Evolutionary conservation across 1,140 invertebrate species (phyloP), one percentile per base, ranked within the genome.

Genomic region (Trichogramma pretiosum): DNA sequence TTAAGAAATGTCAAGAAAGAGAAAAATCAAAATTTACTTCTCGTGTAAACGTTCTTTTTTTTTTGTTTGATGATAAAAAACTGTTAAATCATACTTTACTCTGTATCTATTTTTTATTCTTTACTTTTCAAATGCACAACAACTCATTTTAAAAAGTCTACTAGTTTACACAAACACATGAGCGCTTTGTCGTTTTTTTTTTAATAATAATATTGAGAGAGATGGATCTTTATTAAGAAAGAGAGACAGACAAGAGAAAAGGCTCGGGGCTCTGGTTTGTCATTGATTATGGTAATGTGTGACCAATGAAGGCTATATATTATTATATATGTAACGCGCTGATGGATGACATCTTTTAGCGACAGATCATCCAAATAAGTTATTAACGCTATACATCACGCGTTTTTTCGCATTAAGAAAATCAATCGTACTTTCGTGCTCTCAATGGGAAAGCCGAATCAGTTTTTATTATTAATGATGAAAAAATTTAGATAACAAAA

Each of bases 241-340:
- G 49, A 51, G 32, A 51, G 49, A 51, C 43, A 51, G 49, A 51
- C 49, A 46, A 51, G 49, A 51, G 49, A 46, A 51, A 51, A 62
- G 62, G 65, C 68, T 68, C 67, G 67, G 65, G 68, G 68, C 69
- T 72, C 69, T 72, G 69, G 69, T 72, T 72, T 72, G 69, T 72
- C 69, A 72, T 72, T 72, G 69, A 68, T 69, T 67, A 65, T 70
- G 58, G 60, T 62, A 61, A 59, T 59, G 55, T 58, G 61, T 43
- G 47, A 64, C 56, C 51, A 57, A 54, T 56, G 46, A 50, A 56
- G 53, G 50, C 50, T 54, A n/a, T n/a, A n/a, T n/a, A n/a, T n/a
- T n/a, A n/a, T n/a, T n/a, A n/a, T n/a, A n/a, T n/a, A n/a, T n/a
- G n/a, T n/a, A n/a, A n/a, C n/a, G n/a, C n/a, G n/a, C n/a, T n/a